Conservation (phyloP, 2,888 invertebrate genomes). For the Amblyjoppa proteus region DNA sequence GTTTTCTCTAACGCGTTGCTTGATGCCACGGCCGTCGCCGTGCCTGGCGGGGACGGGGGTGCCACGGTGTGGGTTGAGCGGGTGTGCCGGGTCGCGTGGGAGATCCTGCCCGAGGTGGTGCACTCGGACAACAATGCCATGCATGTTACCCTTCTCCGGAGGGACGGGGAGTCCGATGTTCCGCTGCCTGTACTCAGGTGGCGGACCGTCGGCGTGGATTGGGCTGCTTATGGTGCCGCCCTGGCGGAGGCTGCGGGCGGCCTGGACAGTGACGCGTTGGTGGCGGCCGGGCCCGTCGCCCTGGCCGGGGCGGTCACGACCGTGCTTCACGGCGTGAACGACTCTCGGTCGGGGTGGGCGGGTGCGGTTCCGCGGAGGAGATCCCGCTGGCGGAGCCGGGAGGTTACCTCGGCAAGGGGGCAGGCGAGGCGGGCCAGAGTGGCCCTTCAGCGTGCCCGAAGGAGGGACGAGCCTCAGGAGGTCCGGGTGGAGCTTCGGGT, state of each 20-base stretch:
- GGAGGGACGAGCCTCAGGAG: conserved; percentile 5
- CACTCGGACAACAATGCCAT: too few species aligned
- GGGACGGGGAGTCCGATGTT: too few species aligned
- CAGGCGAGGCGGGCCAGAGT: conserved; percentile 20
- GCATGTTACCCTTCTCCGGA: too few species aligned
- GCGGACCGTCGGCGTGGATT: too few species aligned
- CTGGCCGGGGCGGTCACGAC: neutral
- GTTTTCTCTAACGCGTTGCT: too few species aligned
- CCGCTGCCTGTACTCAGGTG: too few species aligned
- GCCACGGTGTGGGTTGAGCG: too few species aligned
- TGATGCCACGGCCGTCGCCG: too few species aligned
- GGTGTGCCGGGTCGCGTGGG: too few species aligned
- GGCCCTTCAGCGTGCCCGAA: conserved; percentile 8
- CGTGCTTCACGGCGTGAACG: neutral
- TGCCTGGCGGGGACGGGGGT: too few species aligned
- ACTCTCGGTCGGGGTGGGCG: neutral
- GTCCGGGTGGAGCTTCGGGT: neutral
- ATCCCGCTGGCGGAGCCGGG: conserved; percentile 11
- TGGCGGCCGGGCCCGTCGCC: neutral
- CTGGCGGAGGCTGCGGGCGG: neutral
- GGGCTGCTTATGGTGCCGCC: too few species aligned
- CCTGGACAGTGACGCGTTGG: neutral
- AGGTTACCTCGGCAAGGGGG: conserved; percentile 10
- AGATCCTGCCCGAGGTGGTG: too few species aligned
- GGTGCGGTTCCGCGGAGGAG: neutral